Conservation (phyloP, 2,113 vertebrate species). For the Oreochromis aureus region DNA sequence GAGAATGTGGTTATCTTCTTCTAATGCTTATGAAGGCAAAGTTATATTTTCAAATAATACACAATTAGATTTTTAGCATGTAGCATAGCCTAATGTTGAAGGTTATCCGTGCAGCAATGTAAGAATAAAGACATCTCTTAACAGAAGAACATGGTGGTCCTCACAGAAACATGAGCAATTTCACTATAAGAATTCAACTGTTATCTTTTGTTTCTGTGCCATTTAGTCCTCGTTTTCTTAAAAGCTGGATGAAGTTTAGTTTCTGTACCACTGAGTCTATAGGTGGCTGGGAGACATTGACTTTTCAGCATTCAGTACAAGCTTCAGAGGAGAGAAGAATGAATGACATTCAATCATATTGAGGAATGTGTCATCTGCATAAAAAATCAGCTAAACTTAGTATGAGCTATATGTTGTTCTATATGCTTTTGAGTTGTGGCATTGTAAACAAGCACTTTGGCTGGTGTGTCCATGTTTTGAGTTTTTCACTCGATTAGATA, state of each 20-base stretch:
- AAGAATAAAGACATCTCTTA: neutral
- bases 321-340: neutral
- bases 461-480: neutral
- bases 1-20: neutral
- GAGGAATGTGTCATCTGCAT: neutral
- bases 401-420: neutral
- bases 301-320: neutral
- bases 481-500: neutral
- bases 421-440: neutral
- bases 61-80: neutral
- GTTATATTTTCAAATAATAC: neutral
- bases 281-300: neutral
- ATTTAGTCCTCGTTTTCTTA: neutral
- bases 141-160: neutral
- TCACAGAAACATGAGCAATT: neutral
- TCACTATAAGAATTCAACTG: neutral
- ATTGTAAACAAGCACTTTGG: neutral
- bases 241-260: neutral
- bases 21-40: neutral
- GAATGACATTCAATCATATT: neutral
- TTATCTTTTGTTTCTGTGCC: rapidly evolving
- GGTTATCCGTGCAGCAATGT: neutral
- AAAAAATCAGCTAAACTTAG: neutral
- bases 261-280: neutral
- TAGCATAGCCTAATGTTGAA: neutral